Percentiles rank a stretch among this genome's conserved stretches.
Conservation (phyloP, 2,797 vertebrate genomes). For the Telmatherina bonti region DNA sequence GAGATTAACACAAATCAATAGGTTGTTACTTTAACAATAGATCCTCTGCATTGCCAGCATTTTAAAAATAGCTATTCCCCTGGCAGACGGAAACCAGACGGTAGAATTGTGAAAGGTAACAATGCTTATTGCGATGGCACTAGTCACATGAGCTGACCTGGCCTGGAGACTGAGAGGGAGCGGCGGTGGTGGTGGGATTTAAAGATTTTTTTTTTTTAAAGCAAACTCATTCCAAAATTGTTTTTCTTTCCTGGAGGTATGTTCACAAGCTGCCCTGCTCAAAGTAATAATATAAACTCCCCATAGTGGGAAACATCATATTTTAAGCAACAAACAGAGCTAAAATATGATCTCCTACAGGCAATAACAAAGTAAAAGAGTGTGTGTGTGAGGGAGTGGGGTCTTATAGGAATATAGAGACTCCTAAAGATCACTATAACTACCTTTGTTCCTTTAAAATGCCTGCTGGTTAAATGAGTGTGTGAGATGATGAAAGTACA, state of each 20-base stretch:
- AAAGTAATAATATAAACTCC: slow-evolving; percentile 7
- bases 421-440: slow-evolving; percentile 18
- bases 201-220: too few species aligned
- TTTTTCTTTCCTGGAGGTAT: slow-evolving; percentile 9
- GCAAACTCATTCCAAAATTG: slow-evolving; percentile 2
- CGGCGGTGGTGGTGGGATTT: slow-evolving; percentile 5
- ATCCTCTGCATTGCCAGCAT: slow-evolving; percentile 30
- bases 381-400: too few species aligned
- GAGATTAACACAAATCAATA: slow-evolving; percentile 72
- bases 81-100: slow-evolving; percentile 44
- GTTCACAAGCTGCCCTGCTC: slow-evolving; percentile 19
- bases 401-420: slow-evolving; percentile 8
- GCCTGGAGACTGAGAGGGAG: slow-evolving; percentile 18
- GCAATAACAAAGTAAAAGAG: background rate
- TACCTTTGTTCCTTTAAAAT: slow-evolving; percentile 33
- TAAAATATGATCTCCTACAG: slow-evolving; percentile 15
- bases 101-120: slow-evolving; percentile 70
- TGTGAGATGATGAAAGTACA: slow-evolving; percentile 36
- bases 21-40: slow-evolving; percentile 74
- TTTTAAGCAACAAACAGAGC: slow-evolving; percentile 5
- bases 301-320: slow-evolving; percentile 11
- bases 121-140: slow-evolving; percentile 58
- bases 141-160: slow-evolving; percentile 36
- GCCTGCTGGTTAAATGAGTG: slow-evolving; percentile 45
- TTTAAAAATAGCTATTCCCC: slow-evolving; percentile 64